phyloP scores from a whole-genome alignment of 2,797 vertebrate species.

The Sitta carolinensis region DNA sequence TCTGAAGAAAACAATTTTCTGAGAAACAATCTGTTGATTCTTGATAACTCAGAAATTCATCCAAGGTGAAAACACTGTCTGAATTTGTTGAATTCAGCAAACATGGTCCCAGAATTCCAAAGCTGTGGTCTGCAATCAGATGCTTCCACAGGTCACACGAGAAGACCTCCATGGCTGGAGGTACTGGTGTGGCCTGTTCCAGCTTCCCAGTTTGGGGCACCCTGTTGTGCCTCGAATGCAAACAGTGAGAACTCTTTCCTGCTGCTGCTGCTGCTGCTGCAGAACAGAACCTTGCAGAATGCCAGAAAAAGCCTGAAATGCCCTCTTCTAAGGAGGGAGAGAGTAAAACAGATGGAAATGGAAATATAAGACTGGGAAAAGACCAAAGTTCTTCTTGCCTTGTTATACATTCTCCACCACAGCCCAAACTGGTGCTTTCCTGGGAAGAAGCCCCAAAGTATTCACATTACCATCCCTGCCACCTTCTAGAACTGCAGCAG shows the following conservation, averaged over 20 bases:
- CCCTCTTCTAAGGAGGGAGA: not conserved
- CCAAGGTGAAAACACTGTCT: not conserved
- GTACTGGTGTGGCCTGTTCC: not conserved
- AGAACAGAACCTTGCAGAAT: not conserved
- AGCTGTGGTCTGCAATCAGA: not conserved
- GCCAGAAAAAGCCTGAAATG: not conserved
- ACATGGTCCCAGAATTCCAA: fast-evolving
- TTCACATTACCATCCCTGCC: fast-evolving
- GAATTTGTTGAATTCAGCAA: not conserved
- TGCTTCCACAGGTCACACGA: not conserved
- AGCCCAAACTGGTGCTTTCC: not conserved
- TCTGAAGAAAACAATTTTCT: conserved; percentile 34
- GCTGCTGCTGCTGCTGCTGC: not conserved
- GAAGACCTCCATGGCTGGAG: not conserved
- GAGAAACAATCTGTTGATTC: not conserved
- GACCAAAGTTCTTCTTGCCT: not conserved
- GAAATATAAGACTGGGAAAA: not conserved
- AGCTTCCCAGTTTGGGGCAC: not conserved
- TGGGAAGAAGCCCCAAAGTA: not conserved
- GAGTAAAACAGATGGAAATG: not conserved
- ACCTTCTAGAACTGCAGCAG: not conserved
- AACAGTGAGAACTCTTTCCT: not conserved
- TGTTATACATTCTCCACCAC: not conserved
- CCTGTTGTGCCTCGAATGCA: not conserved
- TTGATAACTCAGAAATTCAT: conserved; percentile 48